Percentiles rank a stretch among this genome's conserved stretches.
phyloP scores from a whole-genome alignment of 1,140 invertebrate species.

The Colletes latitarsis region DNA sequence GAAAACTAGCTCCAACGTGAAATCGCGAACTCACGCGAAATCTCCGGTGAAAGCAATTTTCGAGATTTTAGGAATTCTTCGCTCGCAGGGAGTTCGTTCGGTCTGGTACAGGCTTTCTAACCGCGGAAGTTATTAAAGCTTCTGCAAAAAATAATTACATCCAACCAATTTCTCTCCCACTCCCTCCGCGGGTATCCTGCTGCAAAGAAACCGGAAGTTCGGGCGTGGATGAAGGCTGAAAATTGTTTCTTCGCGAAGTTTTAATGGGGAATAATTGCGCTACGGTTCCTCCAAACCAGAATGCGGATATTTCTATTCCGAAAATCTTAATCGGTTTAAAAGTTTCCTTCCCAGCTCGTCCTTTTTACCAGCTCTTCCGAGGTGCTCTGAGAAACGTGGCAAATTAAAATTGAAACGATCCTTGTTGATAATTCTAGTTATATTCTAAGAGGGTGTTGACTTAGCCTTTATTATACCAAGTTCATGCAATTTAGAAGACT shows the following conservation, averaged over 20 bases:
- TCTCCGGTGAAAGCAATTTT: not conserved
- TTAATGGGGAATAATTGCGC: conserved; percentile 37
- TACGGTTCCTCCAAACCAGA: too few species aligned
- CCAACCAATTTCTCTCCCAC: conserved; percentile 2
- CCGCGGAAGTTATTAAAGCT: conserved; percentile 27
- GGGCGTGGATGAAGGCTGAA: not conserved
- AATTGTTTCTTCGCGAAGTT: conserved; percentile 33
- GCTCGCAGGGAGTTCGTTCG: not conserved
- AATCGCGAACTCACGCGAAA: not conserved
- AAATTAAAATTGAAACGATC: not conserved
- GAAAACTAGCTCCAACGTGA: not conserved
- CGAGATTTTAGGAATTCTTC: conserved; percentile 6
- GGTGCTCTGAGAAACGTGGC: not conserved
- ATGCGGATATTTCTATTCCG: not conserved
- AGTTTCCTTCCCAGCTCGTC: not conserved
- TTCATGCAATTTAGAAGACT: too few species aligned
- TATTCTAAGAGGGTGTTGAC: too few species aligned
- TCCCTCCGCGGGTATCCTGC: not conserved
- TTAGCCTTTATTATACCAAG: too few species aligned
- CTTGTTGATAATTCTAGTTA: too few species aligned
- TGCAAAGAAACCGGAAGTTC: conserved; percentile 23
- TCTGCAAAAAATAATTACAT: conserved; percentile 31
- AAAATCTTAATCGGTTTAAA: conserved; percentile 20
- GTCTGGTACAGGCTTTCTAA: not conserved
- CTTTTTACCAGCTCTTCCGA: too few species aligned